These are phyloP conservation scores for Sigmodon hispidus DNA, from an alignment of 2,113 vertebrate genomes.

Conservation along the genomic window DNA sequence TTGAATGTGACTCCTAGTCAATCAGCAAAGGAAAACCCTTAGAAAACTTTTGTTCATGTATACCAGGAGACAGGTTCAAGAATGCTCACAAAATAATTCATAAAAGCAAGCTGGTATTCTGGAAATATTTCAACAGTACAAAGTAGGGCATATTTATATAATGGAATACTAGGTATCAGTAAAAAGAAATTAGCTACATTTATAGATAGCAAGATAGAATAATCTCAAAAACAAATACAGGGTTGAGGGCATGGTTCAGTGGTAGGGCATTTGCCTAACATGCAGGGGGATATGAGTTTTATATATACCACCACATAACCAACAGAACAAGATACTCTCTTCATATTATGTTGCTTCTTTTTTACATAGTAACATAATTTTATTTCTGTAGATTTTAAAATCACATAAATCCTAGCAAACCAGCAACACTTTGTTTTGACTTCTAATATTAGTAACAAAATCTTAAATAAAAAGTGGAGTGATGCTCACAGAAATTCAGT, in stretches of 20 bases:
- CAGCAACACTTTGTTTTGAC: background rate
- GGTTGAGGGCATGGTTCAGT: background rate
- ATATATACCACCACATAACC: background rate
- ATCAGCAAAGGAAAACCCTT: background rate
- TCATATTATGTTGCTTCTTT: background rate
- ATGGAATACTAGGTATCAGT: background rate
- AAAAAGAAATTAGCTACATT: background rate
- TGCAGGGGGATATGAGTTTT: background rate
- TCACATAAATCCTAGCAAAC: background rate
- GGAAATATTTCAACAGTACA: background rate
- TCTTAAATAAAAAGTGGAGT: background rate
- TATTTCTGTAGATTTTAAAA: conserved; percentile 9
- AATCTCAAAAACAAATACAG: background rate
- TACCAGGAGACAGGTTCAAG: background rate
- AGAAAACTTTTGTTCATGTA: background rate
- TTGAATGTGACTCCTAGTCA: background rate
- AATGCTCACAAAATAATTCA: background rate
- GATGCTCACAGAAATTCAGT: background rate
- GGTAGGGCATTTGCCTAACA: background rate
- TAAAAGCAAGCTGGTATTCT: background rate
- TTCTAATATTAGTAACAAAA: background rate
- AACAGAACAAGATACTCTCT: background rate
- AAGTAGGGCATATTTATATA: background rate
- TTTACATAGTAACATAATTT: background rate
- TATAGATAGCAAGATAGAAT: background rate